phyloP scores from a whole-genome alignment of 1,140 invertebrate species.

The Calliphora vicina region DNA sequence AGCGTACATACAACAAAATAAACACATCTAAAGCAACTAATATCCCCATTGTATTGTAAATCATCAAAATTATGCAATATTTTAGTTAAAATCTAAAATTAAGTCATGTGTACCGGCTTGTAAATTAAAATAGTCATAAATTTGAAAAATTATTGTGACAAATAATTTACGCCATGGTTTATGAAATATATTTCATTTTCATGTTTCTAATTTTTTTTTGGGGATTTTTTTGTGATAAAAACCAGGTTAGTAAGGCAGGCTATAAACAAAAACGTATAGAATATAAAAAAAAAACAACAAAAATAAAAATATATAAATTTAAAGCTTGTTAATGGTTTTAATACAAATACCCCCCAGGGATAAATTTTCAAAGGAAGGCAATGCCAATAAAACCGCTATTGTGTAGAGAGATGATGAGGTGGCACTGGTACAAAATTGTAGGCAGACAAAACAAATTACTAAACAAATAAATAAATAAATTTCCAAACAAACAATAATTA shows the following conservation, averaged over 20 bases:
- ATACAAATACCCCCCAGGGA: slow-evolving; percentile 2
- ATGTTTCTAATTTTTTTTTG: too few species aligned
- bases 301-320: not conserved
- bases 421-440: not conserved
- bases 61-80: not conserved
- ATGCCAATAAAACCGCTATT: not conserved
- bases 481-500: not conserved
- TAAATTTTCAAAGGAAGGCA: not conserved
- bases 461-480: not conserved
- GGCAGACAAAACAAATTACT: not conserved
- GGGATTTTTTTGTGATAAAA: not conserved
- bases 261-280: not conserved
- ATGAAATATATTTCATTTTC: not conserved
- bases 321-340: not conserved
- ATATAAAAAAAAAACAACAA: not conserved
- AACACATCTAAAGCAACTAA: not conserved
- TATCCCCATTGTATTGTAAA: not conserved
- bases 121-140: not conserved
- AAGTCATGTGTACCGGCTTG: not conserved
- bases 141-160: not conserved
- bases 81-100: not conserved
- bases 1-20: not conserved
- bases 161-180: not conserved
- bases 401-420: not conserved
- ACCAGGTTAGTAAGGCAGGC: not conserved